Evolutionary conservation across 1,140 invertebrate genomes (phyloP).

Genomic region (Leptinotarsa defecta): DNA sequence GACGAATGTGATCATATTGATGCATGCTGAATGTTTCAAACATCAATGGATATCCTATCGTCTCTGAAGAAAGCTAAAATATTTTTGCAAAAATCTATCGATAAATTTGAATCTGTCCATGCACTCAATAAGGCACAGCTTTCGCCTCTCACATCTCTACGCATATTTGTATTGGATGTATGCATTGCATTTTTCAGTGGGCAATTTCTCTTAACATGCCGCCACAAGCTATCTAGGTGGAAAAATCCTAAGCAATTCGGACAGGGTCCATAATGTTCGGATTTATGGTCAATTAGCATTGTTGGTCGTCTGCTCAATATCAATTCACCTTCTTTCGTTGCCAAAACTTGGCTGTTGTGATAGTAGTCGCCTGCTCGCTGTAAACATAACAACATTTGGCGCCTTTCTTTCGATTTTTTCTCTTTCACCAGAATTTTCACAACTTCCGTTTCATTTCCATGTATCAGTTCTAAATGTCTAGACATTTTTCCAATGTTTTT

Average conservation of each 20-base stretch:
- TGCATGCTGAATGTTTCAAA: constrained; percentile 25
- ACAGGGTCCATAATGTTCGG: constrained; percentile 26
- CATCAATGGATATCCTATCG: constrained; percentile 25
- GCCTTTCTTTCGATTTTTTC: constrained; percentile 24
- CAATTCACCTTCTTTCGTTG: constrained; percentile 19
- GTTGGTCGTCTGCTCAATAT: constrained; percentile 14
- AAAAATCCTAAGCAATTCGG: constrained; percentile 15
- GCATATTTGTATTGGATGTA: neutral
- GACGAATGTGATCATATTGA: neutral
- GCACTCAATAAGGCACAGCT: neutral
- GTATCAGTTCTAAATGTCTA: constrained; percentile 10
- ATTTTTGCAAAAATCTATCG: neutral
- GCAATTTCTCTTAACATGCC: neutral
- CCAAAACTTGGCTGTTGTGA: constrained; percentile 21
- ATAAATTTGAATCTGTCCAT: neutral
- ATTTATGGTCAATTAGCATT: constrained; percentile 1
- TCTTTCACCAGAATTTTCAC: constrained; percentile 11
- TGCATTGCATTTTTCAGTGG: neutral
- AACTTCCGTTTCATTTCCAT: constrained; percentile 27
- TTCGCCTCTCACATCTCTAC: neutral
- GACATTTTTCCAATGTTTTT: constrained; percentile 7
- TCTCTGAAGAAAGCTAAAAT: constrained; percentile 10
- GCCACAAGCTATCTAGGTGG: neutral
- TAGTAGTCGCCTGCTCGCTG: constrained; percentile 14
- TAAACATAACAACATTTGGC: constrained; percentile 16